Percentiles rank a stretch among this genome's conserved stretches.
These are phyloP conservation scores for Microdon myrmicae DNA, from an alignment of 2,888 invertebrate genomes.

Conservation along the genomic window DNA sequence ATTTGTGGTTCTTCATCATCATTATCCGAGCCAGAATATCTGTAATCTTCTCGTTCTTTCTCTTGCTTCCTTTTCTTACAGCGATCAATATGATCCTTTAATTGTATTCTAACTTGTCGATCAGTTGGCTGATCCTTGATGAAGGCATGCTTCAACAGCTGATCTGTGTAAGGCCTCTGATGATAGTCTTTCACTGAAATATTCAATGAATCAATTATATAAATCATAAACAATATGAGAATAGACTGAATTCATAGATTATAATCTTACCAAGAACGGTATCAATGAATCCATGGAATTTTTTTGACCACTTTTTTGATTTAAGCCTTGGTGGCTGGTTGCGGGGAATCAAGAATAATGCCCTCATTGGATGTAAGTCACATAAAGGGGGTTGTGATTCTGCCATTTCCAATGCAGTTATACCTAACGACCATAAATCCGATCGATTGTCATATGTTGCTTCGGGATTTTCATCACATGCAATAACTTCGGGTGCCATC, in stretches of 20 bases:
- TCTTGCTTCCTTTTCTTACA: slow-evolving; percentile 95
- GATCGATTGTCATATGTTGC: slow-evolving; percentile 99
- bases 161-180: slow-evolving; percentile 97
- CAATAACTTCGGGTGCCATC: slow-evolving; percentile 99
- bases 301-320: slow-evolving; percentile 97
- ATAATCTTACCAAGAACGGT: slow-evolving; percentile 83
- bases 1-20: slow-evolving; percentile 94
- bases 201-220: neutral
- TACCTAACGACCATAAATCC: slow-evolving; percentile 92
- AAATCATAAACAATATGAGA: neutral
- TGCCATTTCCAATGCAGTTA: slow-evolving; percentile 99
- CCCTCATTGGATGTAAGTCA: slow-evolving; percentile 99
- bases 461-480: slow-evolving; percentile 99
- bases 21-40: slow-evolving; percentile 96
- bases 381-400: slow-evolving; percentile 99
- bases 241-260: too few relatives aligned
- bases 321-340: slow-evolving; percentile 98
- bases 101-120: slow-evolving; percentile 95
- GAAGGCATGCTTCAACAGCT: slow-evolving; percentile 95
- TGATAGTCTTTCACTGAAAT: slow-evolving; percentile 93
- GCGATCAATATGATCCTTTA: slow-evolving; percentile 99
- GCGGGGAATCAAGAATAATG: slow-evolving; percentile 96
- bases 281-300: slow-evolving; percentile 98
- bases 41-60: slow-evolving; percentile 81
- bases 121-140: slow-evolving; percentile 99